Conservation (phyloP, 2,797 vertebrate species). For the Helarctos malayanus region DNA sequence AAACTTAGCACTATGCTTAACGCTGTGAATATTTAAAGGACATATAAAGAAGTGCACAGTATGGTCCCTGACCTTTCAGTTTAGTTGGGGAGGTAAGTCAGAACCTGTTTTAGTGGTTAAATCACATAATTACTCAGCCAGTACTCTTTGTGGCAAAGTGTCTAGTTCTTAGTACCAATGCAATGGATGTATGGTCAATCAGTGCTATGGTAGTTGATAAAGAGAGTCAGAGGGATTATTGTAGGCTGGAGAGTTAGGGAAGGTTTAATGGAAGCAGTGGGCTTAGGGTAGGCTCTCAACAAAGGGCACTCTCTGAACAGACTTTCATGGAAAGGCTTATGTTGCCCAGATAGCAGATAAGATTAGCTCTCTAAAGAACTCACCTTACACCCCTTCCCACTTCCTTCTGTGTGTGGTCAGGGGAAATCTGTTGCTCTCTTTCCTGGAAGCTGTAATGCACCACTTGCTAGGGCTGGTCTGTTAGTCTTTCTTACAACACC, state of each 20-base stretch:
- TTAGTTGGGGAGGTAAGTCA: background rate
- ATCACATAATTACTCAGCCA: background rate
- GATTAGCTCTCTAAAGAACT: background rate
- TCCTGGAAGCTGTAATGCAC: constrained; percentile 34
- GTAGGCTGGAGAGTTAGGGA: background rate
- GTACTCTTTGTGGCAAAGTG: background rate
- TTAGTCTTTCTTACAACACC: background rate
- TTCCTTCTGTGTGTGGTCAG: background rate
- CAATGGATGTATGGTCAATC: background rate
- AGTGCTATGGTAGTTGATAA: background rate
- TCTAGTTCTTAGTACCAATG: background rate
- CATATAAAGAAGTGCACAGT: background rate
- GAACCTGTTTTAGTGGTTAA: background rate
- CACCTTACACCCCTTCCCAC: too few species aligned
- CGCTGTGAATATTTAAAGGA: background rate
- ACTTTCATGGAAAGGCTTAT: background rate
- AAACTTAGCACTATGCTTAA: background rate
- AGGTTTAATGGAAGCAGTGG: background rate
- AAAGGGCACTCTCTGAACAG: background rate
- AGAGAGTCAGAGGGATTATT: background rate
- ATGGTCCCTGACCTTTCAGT: background rate
- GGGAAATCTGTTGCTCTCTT: background rate
- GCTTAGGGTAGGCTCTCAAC: background rate
- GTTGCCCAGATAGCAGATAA: background rate
- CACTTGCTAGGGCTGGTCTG: background rate